Conservation (phyloP, 1,140 invertebrate genomes). For the Caenorhabditis briggsae region DNA sequence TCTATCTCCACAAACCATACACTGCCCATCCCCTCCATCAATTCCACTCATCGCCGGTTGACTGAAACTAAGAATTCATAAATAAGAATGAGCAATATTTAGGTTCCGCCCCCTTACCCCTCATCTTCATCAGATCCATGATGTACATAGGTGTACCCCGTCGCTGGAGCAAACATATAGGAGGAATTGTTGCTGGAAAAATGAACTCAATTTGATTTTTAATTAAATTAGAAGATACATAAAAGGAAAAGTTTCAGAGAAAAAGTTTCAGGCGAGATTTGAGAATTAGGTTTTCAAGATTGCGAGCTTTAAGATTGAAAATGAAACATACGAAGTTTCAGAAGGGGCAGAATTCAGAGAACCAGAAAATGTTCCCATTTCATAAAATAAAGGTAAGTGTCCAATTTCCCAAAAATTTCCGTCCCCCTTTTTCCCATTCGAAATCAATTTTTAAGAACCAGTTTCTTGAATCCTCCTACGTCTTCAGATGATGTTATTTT, state of each 20-base stretch:
- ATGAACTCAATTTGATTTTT: neutral
- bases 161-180: constrained; percentile 41
- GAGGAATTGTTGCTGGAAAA: neutral
- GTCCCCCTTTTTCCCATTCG: neutral
- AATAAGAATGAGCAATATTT: neutral
- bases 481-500: constrained; percentile 23
- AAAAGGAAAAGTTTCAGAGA: too few species aligned
- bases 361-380: too few species aligned
- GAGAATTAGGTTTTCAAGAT: too few species aligned
- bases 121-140: constrained; percentile 45
- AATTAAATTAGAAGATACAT: too few species aligned
- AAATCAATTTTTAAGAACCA: constrained; percentile 54
- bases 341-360: too few species aligned
- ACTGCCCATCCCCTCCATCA: constrained; percentile 70
- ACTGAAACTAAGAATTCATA: constrained; percentile 7
- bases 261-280: too few species aligned
- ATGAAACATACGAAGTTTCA: too few species aligned
- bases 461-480: neutral
- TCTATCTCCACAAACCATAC: constrained; percentile 80
- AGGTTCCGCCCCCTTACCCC: neutral
- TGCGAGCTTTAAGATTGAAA: too few species aligned
- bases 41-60: constrained; percentile 43
- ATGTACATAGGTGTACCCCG: constrained; percentile 49
- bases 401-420: neutral
- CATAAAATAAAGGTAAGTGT: neutral